Percentiles rank a stretch among this genome's conserved stretches.
These are phyloP conservation scores for Radopholus similis DNA, from an alignment of 1,140 invertebrate genomes.

Conservation along the genomic window DNA sequence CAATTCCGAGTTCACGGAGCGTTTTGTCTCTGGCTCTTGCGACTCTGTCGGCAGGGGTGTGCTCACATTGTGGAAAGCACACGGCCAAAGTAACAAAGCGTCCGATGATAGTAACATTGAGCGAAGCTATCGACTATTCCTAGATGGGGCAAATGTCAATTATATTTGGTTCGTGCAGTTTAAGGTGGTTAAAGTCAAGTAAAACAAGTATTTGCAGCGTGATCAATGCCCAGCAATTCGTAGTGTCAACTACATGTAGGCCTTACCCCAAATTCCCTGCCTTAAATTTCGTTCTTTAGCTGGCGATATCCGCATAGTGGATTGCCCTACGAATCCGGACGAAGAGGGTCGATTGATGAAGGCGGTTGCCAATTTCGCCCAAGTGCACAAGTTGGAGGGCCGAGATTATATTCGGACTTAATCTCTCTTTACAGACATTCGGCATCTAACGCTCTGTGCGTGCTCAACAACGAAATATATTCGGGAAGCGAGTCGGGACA, in stretches of 20 bases:
- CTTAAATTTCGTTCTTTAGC: too few species aligned
- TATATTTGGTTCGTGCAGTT: too few species aligned
- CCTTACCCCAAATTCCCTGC: too few species aligned
- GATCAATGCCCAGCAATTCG: slow-evolving; percentile 8
- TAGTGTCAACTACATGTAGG: slow-evolving; percentile 5
- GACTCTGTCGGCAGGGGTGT: background rate
- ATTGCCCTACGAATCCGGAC: background rate
- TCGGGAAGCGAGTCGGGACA: slow-evolving; percentile 20
- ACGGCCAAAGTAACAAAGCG: too few species aligned
- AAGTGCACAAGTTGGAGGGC: slow-evolving; percentile 4
- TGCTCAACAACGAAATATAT: slow-evolving; percentile 18
- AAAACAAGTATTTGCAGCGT: background rate
- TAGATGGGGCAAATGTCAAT: slow-evolving; percentile 5
- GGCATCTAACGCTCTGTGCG: slow-evolving; percentile 15
- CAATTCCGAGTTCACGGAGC: background rate
- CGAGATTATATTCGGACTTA: background rate
- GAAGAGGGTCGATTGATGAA: background rate
- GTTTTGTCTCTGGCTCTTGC: slow-evolving; percentile 19
- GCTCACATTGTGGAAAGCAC: background rate
- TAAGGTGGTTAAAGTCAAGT: background rate
- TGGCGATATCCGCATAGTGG: slow-evolving; percentile 3
- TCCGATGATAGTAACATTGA: background rate
- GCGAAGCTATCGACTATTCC: background rate
- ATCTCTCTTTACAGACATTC: slow-evolving; percentile 5
- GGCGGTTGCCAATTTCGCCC: background rate